phyloP scores from a whole-genome alignment of 2,113 vertebrate genomes.

The Ornithorhynchus anatinus region DNA sequence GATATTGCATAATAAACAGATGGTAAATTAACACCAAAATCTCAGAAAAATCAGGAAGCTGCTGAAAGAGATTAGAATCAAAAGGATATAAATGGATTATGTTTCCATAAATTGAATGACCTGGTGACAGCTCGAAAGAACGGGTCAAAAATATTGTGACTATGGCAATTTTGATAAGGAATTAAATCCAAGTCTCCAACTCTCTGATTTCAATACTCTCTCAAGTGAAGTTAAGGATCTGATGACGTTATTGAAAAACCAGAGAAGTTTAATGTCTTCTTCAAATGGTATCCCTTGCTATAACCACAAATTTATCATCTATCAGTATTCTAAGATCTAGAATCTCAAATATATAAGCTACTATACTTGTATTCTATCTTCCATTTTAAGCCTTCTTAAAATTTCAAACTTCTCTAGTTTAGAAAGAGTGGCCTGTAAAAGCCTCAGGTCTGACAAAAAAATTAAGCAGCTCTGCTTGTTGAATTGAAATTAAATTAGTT shows the following conservation, averaged over 20 bases:
- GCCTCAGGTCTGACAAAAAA: no score
- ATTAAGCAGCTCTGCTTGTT: no score
- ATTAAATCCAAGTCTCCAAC: slow-evolving; percentile 60
- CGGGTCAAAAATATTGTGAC: slow-evolving; percentile 65
- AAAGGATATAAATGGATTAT: slow-evolving; percentile 59
- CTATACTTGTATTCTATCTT: neutral
- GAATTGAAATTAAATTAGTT: no score
- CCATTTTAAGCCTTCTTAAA: no score
- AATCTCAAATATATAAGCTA: slow-evolving; percentile 14
- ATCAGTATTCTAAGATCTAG: slow-evolving; percentile 32
- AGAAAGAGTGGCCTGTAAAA: no score
- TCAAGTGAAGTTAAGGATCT: slow-evolving; percentile 65
- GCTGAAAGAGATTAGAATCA: slow-evolving; percentile 61
- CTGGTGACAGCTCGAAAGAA: slow-evolving; percentile 61
- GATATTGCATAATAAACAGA: no score
- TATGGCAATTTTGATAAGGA: slow-evolving; percentile 59
- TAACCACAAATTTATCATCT: slow-evolving; percentile 20
- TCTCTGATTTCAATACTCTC: slow-evolving; percentile 57
- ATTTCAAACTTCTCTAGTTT: no score
- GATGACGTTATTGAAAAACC: slow-evolving; percentile 41
- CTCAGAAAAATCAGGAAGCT: slow-evolving; percentile 66
- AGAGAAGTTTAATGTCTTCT: slow-evolving; percentile 41
- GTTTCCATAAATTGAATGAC: slow-evolving; percentile 63
- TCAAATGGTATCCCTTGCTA: slow-evolving; percentile 40
- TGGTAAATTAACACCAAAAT: no score